phyloP scores from a whole-genome alignment of 2,888 invertebrate genomes.

The Cephus runcator region DNA sequence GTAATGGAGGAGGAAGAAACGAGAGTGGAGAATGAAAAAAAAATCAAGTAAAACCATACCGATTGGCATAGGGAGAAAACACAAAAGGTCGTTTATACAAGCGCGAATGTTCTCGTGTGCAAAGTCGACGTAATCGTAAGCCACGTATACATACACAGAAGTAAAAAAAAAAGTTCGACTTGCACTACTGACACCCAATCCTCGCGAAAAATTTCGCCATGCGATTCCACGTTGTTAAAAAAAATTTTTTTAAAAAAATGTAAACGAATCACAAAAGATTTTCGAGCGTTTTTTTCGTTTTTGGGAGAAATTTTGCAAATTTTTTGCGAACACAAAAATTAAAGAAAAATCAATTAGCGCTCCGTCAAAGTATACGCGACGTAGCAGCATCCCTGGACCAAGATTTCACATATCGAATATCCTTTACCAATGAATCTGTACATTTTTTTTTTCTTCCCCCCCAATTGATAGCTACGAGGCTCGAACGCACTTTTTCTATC shows the following conservation, averaged over 20 bases:
- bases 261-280: no score
- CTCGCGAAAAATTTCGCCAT: background rate
- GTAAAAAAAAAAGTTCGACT: background rate
- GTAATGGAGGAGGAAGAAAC: slow-evolving; percentile 5
- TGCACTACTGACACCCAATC: background rate
- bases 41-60: background rate
- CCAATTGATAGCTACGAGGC: background rate
- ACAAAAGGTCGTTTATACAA: background rate
- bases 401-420: background rate
- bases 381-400: background rate
- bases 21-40: slow-evolving; percentile 10
- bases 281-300: no score
- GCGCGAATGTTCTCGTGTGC: background rate
- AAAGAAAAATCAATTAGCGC: background rate
- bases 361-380: background rate
- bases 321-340: no score
- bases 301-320: no score
- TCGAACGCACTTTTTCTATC: background rate
- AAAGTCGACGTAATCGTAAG: background rate
- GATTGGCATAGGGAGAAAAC: background rate
- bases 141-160: no score
- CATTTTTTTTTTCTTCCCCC: background rate
- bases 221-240: background rate
- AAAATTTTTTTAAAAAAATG: no score
- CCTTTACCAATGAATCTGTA: background rate